Conservation (phyloP, 1,140 invertebrate species). For the Pomacea maculata region DNA sequence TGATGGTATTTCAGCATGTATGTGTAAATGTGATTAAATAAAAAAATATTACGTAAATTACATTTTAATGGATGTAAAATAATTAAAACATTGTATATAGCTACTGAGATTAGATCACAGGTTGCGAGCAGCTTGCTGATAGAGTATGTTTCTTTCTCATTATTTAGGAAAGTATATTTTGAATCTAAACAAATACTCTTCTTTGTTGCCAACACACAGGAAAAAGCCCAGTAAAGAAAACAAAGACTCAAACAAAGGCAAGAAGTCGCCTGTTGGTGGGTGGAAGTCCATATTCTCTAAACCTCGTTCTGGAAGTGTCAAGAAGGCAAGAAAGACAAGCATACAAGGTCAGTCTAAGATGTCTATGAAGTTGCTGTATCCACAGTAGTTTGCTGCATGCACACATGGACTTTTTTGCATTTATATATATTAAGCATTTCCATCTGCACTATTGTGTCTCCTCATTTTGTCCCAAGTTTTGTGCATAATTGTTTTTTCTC, state of each 20-base stretch:
- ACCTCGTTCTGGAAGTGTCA: conserved; percentile 51
- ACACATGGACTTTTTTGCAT: neutral
- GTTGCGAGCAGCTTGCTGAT: conserved; percentile 9
- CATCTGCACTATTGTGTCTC: neutral
- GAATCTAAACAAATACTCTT: no score
- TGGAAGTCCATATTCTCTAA: conserved; percentile 59
- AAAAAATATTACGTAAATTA: no score
- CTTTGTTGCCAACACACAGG: conserved; percentile 22
- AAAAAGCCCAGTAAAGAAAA: conserved; percentile 46
- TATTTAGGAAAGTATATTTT: no score
- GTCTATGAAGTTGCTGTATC: neutral
- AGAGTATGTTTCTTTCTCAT: no score
- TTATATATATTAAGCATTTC: neutral
- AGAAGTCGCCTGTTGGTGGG: conserved; percentile 56
- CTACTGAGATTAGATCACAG: neutral
- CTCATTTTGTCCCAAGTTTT: neutral
- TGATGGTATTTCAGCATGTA: no score
- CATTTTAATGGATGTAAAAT: no score
- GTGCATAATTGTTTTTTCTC: neutral
- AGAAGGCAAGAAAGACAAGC: conserved; percentile 50
- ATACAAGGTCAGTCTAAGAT: conserved; percentile 36
- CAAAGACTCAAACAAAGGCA: conserved; percentile 39
- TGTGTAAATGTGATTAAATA: no score
- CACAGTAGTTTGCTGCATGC: neutral
- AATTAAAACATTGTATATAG: no score